A percentile compares a stretch with the other conserved stretches of the same genome.
Evolutionary conservation across 1,140 invertebrate species (phyloP).

Genomic region (Panulirus ornatus): DNA sequence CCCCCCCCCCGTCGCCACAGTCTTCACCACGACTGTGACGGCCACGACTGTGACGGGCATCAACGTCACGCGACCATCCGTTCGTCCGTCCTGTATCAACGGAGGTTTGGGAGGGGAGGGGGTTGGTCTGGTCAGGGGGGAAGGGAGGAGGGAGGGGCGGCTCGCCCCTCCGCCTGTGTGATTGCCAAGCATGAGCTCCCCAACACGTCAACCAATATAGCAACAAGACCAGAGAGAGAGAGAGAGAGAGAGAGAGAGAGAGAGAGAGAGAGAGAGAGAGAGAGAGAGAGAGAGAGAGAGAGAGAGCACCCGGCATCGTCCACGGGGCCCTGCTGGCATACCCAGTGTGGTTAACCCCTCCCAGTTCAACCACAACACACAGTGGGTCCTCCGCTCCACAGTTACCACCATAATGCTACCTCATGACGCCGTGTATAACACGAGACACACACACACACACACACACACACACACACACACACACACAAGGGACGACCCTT

Average conservation of each 20-base stretch:
- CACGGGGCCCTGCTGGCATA: too few species aligned
- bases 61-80: too few species aligned
- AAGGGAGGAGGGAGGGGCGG: background rate
- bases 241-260: background rate
- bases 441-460: conserved; percentile 6
- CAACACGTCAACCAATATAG: background rate
- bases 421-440: too few species aligned
- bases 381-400: too few species aligned
- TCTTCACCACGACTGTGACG: too few species aligned
- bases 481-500: background rate
- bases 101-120: background rate
- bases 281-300: background rate
- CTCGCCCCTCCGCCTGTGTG: background rate
- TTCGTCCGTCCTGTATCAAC: background rate
- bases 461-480: conserved; percentile 7
- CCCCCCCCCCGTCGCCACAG: too few species aligned
- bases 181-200: conserved; percentile 1
- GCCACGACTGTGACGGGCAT: too few species aligned
- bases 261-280: conserved; percentile 8
- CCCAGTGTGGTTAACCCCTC: too few species aligned
- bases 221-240: background rate
- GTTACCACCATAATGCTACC: too few species aligned
- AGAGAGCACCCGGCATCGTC: too few species aligned
- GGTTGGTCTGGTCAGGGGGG: background rate
- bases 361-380: too few species aligned